phyloP scores from a whole-genome alignment of 2,113 vertebrate species.

The Acinonyx jubatus region DNA sequence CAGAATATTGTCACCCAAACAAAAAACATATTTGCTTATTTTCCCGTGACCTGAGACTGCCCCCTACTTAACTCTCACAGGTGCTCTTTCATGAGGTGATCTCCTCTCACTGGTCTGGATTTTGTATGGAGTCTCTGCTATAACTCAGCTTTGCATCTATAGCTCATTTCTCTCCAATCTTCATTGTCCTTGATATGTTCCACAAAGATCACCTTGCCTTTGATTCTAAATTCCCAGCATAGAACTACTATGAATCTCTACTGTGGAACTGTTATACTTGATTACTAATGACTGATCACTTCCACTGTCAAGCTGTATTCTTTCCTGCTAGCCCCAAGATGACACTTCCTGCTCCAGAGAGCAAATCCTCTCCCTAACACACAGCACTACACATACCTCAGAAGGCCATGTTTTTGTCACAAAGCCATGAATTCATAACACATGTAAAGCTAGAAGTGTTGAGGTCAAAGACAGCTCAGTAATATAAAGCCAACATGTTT shows the following conservation, averaged over 20 bases:
- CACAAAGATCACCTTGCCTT: background rate
- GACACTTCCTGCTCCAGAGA: background rate
- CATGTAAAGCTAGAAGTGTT: background rate
- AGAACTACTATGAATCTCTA: background rate
- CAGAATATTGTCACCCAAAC: background rate
- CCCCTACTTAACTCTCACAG: background rate
- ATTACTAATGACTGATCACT: background rate
- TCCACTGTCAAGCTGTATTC: background rate
- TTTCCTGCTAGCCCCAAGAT: background rate
- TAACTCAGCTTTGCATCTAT: background rate
- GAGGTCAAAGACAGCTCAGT: background rate
- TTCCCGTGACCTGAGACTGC: background rate
- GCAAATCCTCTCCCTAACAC: background rate
- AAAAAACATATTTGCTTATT: background rate
- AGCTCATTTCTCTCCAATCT: background rate
- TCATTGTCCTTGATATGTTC: background rate
- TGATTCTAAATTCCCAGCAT: background rate
- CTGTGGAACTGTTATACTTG: background rate
- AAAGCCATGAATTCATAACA: background rate
- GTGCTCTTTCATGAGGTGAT: background rate
- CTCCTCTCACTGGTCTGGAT: background rate
- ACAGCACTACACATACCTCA: no score
- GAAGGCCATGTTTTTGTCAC: background rate
- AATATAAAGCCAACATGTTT: background rate
- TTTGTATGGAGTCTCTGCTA: background rate